Evolutionary conservation across 2,797 vertebrate genomes (phyloP), one percentile per base, ranked within the genome.

Genomic region (Remorina albescens): DNA sequence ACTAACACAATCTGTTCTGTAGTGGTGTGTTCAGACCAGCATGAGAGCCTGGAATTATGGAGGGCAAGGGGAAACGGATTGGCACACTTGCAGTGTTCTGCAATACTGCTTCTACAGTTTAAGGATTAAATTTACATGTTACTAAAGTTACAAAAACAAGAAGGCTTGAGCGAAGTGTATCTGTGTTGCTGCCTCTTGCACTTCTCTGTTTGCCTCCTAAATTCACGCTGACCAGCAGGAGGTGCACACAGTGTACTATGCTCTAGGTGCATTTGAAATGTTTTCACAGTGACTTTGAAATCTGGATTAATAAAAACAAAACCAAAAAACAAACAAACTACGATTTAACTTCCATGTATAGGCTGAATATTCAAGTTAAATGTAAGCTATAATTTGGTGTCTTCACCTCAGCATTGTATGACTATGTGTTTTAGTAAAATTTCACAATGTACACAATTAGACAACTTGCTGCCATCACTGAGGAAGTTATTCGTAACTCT

Each of bases 61-160:
- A 67, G 50, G 72, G 69, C 60, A 74, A 71, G 54, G 47, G 53
- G 61, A 80, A 83, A 71, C 74, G 77, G 61, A 86, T 74, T 86
- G 72, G 63, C 74, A 86, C 60, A 53, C 59, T 69, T 69, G 36
- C 51, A 8, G 36, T 74, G 77, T 64, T 23, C 46, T 25, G 36
- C 60, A 41, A 58, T 34, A 26, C 41, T 47, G 44, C 57, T 55
- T 66, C 49, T 57, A 46, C 34, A 77, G 64, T 68, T 65, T 66
- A 61, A 78, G 54, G 73, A 78, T 81, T 84, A 64, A 74, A 73
- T 70, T 28, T 65, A 50, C 49, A 70, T 58, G 72, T 51, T 75
- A 23, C 19, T 62, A 36, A 66, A 71, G 72, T 34, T 76, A 18
- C 18, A 39, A 50, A 76, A 56, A 73, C 61, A 18, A 66, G 58